Evolutionary conservation across 2,888 invertebrate genomes (phyloP).

Genomic region (Heliconius ethilla): DNA sequence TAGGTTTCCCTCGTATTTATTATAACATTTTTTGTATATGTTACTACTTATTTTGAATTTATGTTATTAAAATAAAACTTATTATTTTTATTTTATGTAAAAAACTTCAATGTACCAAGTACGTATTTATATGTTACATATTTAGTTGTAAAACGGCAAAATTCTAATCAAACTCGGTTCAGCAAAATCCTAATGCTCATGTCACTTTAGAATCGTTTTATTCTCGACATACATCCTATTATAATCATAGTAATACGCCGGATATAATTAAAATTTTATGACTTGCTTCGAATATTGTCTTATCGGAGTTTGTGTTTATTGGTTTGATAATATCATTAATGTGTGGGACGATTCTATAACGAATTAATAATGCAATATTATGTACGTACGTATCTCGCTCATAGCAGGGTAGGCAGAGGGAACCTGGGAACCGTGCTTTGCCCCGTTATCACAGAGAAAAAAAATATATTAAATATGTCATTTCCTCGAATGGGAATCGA

Average conservation of each 20-base stretch:
- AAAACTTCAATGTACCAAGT: too few relatives aligned
- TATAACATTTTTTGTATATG: neutral
- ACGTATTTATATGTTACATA: too few relatives aligned
- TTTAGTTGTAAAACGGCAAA: neutral
- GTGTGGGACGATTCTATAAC: slow-evolving; percentile 20
- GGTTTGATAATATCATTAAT: slow-evolving; percentile 22
- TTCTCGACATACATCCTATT: slow-evolving; percentile 10
- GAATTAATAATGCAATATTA: slow-evolving; percentile 7
- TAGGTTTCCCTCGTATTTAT: neutral
- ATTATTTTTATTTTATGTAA: too few relatives aligned
- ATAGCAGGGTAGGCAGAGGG: too few relatives aligned
- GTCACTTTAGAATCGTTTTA: slow-evolving; percentile 1
- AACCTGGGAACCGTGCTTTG: too few relatives aligned
- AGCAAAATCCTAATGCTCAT: neutral
- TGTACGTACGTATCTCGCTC: neutral
- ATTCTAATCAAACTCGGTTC: neutral
- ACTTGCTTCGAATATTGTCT: slow-evolving; percentile 22
- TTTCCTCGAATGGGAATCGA: too few relatives aligned
- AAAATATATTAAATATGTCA: too few relatives aligned
- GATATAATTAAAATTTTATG: slow-evolving; percentile 27
- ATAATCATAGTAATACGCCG: slow-evolving; percentile 11
- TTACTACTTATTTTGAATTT: too few relatives aligned
- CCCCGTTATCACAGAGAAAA: too few relatives aligned
- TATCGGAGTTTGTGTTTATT: slow-evolving; percentile 26
- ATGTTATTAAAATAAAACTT: too few relatives aligned